A percentile compares a stretch with the other conserved stretches of the same genome.
Evolutionary conservation across 2,113 vertebrate genomes (phyloP).

Genomic region (Scolopax mira): DNA sequence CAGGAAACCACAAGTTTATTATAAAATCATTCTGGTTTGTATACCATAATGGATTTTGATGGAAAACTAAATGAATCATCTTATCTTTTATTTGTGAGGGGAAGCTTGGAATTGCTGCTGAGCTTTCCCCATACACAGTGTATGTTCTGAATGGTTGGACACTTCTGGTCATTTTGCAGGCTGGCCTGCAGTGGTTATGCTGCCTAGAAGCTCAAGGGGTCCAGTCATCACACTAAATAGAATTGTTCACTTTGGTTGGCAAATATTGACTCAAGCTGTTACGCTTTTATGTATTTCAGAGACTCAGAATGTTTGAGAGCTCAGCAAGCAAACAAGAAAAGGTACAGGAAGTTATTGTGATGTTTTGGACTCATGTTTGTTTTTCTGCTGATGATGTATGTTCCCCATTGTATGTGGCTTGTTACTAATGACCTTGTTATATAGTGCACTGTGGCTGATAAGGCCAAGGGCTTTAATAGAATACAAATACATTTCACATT

Average conservation of each 20-base stretch:
- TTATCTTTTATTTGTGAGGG: constrained; percentile 1
- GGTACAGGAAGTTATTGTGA: constrained; percentile 81
- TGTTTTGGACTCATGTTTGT: constrained; percentile 75
- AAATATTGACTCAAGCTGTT: constrained; percentile 85
- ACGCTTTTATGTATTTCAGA: constrained; percentile 80
- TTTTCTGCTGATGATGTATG: constrained; percentile 66
- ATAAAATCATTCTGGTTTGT: not conserved
- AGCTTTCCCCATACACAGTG: not conserved
- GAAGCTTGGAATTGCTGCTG: not conserved
- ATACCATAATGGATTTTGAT: not conserved
- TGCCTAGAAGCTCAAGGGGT: constrained; percentile 67
- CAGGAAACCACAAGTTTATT: not conserved
- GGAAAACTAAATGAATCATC: not conserved
- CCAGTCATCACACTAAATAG: constrained; percentile 75
- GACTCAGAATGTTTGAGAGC: constrained; percentile 76
- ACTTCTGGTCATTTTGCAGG: not conserved
- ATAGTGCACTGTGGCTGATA: constrained; percentile 62
- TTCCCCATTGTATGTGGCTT: constrained; percentile 65
- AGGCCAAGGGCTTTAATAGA: constrained; percentile 67
- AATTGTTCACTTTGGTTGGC: constrained; percentile 71
- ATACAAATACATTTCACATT: constrained; percentile 71
- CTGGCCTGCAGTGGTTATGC: constrained; percentile 35
- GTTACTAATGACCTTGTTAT: constrained; percentile 75
- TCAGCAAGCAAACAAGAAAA: constrained; percentile 81
- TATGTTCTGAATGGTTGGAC: not conserved